phyloP scores from a whole-genome alignment of 2,888 invertebrate species.

The Nymphalis c-album region DNA sequence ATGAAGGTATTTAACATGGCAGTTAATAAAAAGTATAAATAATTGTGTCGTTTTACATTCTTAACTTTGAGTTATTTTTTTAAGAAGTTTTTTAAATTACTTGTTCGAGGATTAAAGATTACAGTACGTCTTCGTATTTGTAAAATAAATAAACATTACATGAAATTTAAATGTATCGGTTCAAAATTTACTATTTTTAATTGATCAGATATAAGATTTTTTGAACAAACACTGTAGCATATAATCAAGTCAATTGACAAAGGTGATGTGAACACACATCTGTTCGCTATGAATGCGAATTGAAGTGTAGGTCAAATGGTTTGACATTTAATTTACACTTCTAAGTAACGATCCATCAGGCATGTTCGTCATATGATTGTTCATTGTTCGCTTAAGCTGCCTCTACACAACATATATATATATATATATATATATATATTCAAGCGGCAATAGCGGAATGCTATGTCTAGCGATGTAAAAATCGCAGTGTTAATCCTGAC shows the following conservation, averaged over 20 bases:
- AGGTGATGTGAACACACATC: constrained; percentile 37
- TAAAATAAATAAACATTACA: not conserved
- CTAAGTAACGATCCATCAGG: constrained; percentile 25
- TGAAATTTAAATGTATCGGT: not conserved
- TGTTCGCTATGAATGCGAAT: constrained; percentile 38
- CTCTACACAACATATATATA: constrained; percentile 4
- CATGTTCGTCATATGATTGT: constrained; percentile 24
- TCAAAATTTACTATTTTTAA: not conserved
- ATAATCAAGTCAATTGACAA: constrained; percentile 34
- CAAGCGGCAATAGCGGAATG: too few species aligned
- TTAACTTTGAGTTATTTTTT: not conserved
- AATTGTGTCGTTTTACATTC: not conserved
- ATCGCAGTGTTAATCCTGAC: too few species aligned
- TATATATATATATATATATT: not conserved
- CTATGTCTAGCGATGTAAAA: too few species aligned
- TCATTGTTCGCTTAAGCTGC: constrained; percentile 23
- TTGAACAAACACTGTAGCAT: constrained; percentile 14
- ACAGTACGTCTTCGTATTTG: not conserved
- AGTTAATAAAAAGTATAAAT: not conserved
- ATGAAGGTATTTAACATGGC: constrained; percentile 16
- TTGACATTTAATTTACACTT: constrained; percentile 46
- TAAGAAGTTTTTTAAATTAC: not conserved
- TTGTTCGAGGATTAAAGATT: not conserved
- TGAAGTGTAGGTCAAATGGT: constrained; percentile 41
- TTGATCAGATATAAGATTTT: constrained; percentile 4